These are phyloP conservation scores for Callopanchax toddi DNA, from an alignment of 2,113 vertebrate genomes.

Conservation along the genomic window DNA sequence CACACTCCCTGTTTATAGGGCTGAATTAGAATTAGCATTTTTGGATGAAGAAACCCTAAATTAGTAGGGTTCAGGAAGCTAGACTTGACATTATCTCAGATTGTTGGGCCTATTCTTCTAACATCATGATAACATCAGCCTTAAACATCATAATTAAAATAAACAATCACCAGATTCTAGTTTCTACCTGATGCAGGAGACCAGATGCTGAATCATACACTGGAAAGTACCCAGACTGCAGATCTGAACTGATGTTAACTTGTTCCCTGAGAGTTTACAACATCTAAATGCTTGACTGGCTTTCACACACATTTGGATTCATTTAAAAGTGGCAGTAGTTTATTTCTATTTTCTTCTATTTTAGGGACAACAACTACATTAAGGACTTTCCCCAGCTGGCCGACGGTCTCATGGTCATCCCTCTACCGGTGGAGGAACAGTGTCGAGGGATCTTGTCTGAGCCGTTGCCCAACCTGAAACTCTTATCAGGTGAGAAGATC, in stretches of 20 bases:
- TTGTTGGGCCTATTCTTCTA: no score
- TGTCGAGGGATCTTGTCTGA: constrained; percentile 94
- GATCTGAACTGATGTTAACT: constrained; percentile 17
- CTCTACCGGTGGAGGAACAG: constrained; percentile 94
- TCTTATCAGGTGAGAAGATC: constrained; percentile 86
- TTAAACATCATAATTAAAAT: no score
- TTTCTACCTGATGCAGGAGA: constrained; percentile 51
- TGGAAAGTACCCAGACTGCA: constrained; percentile 12
- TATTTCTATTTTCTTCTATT: neutral
- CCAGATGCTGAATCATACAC: constrained; percentile 16
- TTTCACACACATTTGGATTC: constrained; percentile 7
- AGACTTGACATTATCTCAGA: no score
- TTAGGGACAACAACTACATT: constrained; percentile 98
- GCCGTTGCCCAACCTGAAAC: constrained; percentile 90
- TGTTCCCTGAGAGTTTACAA: constrained; percentile 20
- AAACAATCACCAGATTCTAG: constrained; percentile 13
- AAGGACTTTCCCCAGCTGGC: constrained; percentile 98
- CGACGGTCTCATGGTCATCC: constrained; percentile 94
- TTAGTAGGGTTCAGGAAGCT: no score
- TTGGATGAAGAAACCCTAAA: no score
- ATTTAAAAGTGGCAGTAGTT: neutral
- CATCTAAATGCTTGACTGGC: constrained; percentile 10
- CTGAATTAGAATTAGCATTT: neutral
- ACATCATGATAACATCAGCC: no score
- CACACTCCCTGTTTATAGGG: neutral